Base-by-base conservation (phyloP, 1,140 invertebrate species). In the Aricia agestis region DNA sequence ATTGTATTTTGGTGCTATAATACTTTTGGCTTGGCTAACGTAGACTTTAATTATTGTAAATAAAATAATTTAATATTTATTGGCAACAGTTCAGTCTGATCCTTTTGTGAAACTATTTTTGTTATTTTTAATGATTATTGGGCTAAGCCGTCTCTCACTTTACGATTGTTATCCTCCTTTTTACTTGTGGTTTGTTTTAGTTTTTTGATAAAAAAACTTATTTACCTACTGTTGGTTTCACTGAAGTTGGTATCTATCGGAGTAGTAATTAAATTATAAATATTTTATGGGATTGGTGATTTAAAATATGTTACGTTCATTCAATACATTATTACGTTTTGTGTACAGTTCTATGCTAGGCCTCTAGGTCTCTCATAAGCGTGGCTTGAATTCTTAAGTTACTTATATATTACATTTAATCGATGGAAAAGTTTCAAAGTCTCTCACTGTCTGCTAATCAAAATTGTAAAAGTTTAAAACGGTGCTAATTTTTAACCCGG, bases 1-100 rank as follows among this genome's bases (percentile, higher is more conserved):
- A 85, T 36, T 76, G 81, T 83, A 77, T 86, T 89, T 89, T 91
- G 86, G 86, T 91, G 87, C 86, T 91, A 89, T 82, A 80, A 89
- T 89, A 75, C 83, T 87, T 85, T 91, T 86, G 86, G 87, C 87
- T 89, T 89, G 89, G 86, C 89, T 89, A 89, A 91, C 80, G 76
- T 90, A 89, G 85, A 80, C 15, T 80, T 89, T 88, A 87, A 89
- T 87, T 52, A 52, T 52, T 91, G 83, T 89, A 90, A 74, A 83
- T 87, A 82, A 79, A 78, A 73, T 83, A 78, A 84, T 82, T 84
- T 84, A 82, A 76, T 87, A 87, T 86, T 88, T 88, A 88, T 89
- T 86, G 84, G 85, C 82, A 81, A 83, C 77, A 86, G 83, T 82
- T 84, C 71, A 70, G 78, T 83, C 81, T 79, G 75, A 79, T 78